Evolutionary conservation across 2,113 vertebrate species (phyloP), one percentile per base, ranked within the genome.

Genomic region (Vombatus ursinus): DNA sequence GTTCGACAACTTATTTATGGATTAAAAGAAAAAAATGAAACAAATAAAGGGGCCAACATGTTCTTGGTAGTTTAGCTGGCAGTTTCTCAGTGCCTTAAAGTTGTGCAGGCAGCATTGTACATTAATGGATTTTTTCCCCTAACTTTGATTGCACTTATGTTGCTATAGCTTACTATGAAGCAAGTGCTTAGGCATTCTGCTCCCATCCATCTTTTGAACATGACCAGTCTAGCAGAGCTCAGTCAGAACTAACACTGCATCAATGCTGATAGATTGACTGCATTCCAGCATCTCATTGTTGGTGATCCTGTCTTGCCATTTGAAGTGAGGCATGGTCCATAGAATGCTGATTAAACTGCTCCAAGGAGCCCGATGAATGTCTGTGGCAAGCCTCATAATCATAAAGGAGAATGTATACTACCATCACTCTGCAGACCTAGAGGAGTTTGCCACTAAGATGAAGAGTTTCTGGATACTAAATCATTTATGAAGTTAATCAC

Each of bases 141-240:
- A 11, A 37, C 44, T 44, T 57, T 91, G 8, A 23, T 1, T 51
- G 2, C 44, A 90, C 24, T 94, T 89, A 93, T 51, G 52, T 94
- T 92, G 93, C 25, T 95, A 47, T 91, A 68, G 89, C 31, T 94
- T 89, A 90, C 23, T 90, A 93, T 92, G 68, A 52, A 91, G 84
- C 10, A 91, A 50, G 49, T 95, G 91, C n/a, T 96, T 47, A 50
- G n/a, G 23, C 19, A 77, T 94, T 31, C 89, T 49, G 37, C 49
- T 77, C 26, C 0, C 89, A 96, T 97, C 91, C 54, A 89, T 97
- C 96, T 93, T 96, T n/a, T 28, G 77, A 97, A 93, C 96, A 84
- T 31, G 50, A 84, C 53, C 92, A 84, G 91, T 91, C 90, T 50
- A 52, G 44, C 44, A 90, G 90, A 95, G 89, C 92, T 94, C 10